Conservation (phyloP, 64 coral and sea anemone species). For the Pocillopora damicornis region DNA sequence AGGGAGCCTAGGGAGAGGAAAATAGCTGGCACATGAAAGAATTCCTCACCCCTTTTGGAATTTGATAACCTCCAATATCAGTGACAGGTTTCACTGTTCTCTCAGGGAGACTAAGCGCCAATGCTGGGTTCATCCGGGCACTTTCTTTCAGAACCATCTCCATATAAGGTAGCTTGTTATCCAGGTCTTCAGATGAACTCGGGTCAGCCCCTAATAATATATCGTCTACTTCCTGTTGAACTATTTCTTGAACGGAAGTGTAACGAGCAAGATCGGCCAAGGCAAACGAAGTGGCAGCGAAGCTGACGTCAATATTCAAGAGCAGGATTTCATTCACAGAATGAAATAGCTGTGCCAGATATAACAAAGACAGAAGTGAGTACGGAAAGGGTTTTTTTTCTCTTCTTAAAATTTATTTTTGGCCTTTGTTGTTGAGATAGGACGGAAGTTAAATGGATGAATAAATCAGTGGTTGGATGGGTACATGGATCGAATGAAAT, state of each 20-base stretch:
- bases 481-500: no score
- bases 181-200: constrained; percentile 39
- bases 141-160: constrained; percentile 92
- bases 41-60: constrained; percentile 83
- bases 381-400: not conserved
- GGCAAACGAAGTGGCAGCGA: constrained; percentile 77
- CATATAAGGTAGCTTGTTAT: constrained; percentile 81
- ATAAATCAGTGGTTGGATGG: no score
- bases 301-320: constrained; percentile 89
- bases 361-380: no score
- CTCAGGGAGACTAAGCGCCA: constrained; percentile 82
- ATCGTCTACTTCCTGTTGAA: constrained; percentile 69
- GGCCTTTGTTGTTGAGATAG: no score
- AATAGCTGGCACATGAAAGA: no score
- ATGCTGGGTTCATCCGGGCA: constrained; percentile 81
- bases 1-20: no score
- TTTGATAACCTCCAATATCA: constrained; percentile 74
- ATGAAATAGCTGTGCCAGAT: constrained; percentile 59
- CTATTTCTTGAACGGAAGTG: constrained; percentile 57
- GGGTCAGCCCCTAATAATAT: constrained; percentile 57
- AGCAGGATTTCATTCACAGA: constrained; percentile 84
- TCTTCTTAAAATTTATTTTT: no score
- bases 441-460: no score
- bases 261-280: constrained; percentile 67
- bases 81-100: constrained; percentile 80